Base-by-base conservation (phyloP, 1,140 invertebrate species). In the Eulimnadia texana region DNA sequence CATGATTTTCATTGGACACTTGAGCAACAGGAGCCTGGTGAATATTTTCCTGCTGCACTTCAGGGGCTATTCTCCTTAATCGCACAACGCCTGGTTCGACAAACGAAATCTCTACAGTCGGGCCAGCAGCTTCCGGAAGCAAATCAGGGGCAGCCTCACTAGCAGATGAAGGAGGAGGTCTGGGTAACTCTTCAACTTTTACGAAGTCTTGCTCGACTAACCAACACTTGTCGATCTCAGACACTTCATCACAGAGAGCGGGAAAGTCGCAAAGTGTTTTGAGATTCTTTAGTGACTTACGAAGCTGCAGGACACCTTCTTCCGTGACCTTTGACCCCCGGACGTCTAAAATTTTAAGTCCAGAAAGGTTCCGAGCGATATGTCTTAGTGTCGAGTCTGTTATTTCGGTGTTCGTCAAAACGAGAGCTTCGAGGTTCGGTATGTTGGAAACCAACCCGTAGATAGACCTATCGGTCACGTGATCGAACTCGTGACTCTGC, bases 391-490 rank as follows among this genome's bases (percentile, higher is more conserved):
- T 61, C 28, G 53, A 20, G 51, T 61, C 60, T 16, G 80, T 82
- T 0, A 84, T 77, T 22, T 75, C 71, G 0, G 82, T 83, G 1
- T 79, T 78, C 2, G 76, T 78, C 16, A 85, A 76, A 69, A 84
- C 82, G 1, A 86, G 68, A 51, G 74, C 73, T 19, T 73, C 69
- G 1, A 86, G 68, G 63, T 74, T 70, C 0, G 80, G 79, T 1
- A 80, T 80, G 28, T 80, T 79, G 23, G 51, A 33, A 0, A 76
- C 75, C 58, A 84, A 70, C 67, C 84, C 81, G 19, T 73, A 65
- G 11, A 86, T 66, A 63, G 79, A 80, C n/a, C 75, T 70, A 67
- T 85, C 78, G 1, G 83, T 84, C 1, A 86, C 77, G 59, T 72
- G 49, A 67, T 68, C 68, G 33, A 59, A 61, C 63, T 73, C 72